Conservation (phyloP, 2,113 vertebrate genomes). For the Xiphophorus hellerii region DNA sequence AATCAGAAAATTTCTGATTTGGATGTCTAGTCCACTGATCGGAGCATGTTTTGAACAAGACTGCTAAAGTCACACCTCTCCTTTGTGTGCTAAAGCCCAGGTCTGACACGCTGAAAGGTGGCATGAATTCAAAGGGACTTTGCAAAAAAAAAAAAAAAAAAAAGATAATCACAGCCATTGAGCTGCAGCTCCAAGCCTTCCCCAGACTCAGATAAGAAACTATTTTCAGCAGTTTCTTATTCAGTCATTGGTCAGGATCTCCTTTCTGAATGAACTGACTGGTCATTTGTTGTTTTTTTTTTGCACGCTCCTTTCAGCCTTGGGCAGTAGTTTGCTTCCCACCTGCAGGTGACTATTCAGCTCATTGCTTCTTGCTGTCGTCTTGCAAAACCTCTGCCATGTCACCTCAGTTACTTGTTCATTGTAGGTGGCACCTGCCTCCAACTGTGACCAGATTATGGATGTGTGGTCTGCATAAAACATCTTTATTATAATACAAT, state of each 20-base stretch:
- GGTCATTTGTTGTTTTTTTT: conserved; percentile 11
- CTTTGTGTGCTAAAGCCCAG: conserved; percentile 52
- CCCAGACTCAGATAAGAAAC: conserved; percentile 30
- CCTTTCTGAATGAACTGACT: conserved; percentile 33
- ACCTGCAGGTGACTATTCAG: conserved; percentile 47
- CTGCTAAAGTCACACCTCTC: conserved; percentile 2
- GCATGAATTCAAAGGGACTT: no score
- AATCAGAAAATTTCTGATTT: background rate
- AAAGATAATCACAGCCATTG: conserved; percentile 51
- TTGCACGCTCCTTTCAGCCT: conserved; percentile 25
- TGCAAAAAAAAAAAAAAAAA: conserved; percentile 14
- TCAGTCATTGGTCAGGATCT: conserved; percentile 14
- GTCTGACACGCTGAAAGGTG: conserved; percentile 9
- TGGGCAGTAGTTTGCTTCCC: conserved; percentile 17
- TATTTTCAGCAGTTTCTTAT: conserved; percentile 9
- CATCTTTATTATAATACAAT: conserved; percentile 2
- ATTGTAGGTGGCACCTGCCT: conserved; percentile 44
- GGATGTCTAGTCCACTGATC: no score
- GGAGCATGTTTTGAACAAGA: conserved; percentile 4
- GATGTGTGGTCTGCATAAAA: conserved; percentile 9
- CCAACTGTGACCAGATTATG: conserved; percentile 6
- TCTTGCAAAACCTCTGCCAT: conserved; percentile 7
- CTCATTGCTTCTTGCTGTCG: conserved; percentile 31
- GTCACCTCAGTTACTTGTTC: conserved; percentile 17
- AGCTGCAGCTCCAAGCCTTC: conserved; percentile 15